Evolutionary conservation across 1,140 invertebrate genomes (phyloP).

Genomic region (Pseudachorutes palmiensis): DNA sequence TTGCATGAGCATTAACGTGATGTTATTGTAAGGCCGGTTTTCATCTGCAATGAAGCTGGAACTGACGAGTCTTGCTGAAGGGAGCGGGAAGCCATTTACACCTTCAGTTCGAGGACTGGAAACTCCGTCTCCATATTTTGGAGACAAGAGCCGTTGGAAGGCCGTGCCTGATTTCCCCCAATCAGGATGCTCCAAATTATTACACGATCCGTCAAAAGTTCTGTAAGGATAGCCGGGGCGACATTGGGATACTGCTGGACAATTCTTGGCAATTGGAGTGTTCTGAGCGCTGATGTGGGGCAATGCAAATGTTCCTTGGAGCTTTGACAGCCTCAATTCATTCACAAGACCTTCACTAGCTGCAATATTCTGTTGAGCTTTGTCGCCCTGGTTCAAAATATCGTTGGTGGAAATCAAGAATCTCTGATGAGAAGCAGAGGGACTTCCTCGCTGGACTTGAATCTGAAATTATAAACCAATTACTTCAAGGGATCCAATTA

Average conservation of each 20-base stretch:
- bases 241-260: conserved; percentile 39
- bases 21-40: conserved; percentile 33
- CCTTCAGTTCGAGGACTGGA: conserved; percentile 33
- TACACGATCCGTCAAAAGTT: conserved; percentile 54
- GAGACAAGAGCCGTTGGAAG: conserved; percentile 48
- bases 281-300: conserved; percentile 42
- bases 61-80: conserved; percentile 40
- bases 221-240: conserved; percentile 46
- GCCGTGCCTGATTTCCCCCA: conserved; percentile 52
- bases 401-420: conserved; percentile 46
- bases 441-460: conserved; percentile 23
- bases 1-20: conserved; percentile 53
- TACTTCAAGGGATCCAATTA: too few species aligned
- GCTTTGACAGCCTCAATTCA: too few species aligned
- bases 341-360: too few species aligned
- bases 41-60: conserved; percentile 27
- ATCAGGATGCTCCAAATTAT: conserved; percentile 52
- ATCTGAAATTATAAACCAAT: conserved; percentile 9
- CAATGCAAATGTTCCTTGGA: not conserved
- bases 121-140: conserved; percentile 49
- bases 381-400: conserved; percentile 42
- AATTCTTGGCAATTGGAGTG: conserved; percentile 45
- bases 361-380: conserved; percentile 38
- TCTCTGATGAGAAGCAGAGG: conserved; percentile 44
- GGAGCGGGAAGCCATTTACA: conserved; percentile 48